Conservation (phyloP, 2,888 invertebrate genomes). For the Drosophila vallismaia region DNA sequence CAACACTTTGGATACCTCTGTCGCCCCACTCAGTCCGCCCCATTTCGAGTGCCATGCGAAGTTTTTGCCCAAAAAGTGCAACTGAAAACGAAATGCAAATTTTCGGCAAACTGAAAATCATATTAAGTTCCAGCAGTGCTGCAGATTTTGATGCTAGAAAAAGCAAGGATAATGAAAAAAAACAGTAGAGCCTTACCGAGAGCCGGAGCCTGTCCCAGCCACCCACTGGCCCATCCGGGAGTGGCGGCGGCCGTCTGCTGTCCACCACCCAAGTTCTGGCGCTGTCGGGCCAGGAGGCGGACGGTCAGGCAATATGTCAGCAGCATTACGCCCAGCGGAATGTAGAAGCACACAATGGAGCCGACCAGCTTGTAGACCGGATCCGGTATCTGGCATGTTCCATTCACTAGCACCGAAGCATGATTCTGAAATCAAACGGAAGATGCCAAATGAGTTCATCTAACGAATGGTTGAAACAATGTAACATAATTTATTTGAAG, state of each 20-base stretch:
- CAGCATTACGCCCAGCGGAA: slow-evolving; percentile 97
- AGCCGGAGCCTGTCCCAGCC: slow-evolving; percentile 87
- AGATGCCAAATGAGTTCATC: slow-evolving; percentile 4
- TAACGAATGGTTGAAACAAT: neutral
- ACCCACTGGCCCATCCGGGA: slow-evolving; percentile 90
- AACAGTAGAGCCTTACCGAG: slow-evolving; percentile 84
- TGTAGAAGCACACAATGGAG: slow-evolving; percentile 97
- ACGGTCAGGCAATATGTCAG: slow-evolving; percentile 97
- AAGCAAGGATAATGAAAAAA: neutral
- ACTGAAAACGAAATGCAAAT: slow-evolving; percentile 35
- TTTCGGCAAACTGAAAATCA: slow-evolving; percentile 47
- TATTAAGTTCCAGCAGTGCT: slow-evolving; percentile 42
- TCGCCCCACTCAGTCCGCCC: neutral
- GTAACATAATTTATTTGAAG: neutral
- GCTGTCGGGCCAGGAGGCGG: slow-evolving; percentile 92
- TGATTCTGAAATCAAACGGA: slow-evolving; percentile 87
- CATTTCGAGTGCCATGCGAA: slow-evolving; percentile 19
- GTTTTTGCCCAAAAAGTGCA: slow-evolving; percentile 41
- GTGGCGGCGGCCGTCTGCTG: slow-evolving; percentile 70
- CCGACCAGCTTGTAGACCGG: slow-evolving; percentile 96
- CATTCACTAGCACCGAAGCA: slow-evolving; percentile 92
- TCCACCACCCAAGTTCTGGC: slow-evolving; percentile 87
- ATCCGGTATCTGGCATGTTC: slow-evolving; percentile 94
- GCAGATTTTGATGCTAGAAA: neutral
- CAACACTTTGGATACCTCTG: neutral